phyloP scores from a whole-genome alignment of 1,140 invertebrate genomes.

The Branchinecta lynchi region DNA sequence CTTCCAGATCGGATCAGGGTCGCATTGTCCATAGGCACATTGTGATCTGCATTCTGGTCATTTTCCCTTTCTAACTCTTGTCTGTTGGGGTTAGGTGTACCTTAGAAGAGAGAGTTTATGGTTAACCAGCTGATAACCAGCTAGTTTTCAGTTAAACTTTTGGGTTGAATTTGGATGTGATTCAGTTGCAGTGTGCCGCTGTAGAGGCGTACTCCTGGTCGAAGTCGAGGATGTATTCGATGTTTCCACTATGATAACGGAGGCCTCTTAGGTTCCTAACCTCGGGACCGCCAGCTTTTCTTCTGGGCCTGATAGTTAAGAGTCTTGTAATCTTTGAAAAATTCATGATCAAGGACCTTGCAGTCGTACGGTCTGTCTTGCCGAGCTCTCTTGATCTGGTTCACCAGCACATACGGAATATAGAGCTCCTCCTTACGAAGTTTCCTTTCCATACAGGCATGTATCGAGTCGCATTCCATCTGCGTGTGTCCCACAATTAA shows the following conservation, averaged over 20 bases:
- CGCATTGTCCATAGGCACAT: too few relatives aligned
- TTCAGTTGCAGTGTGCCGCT: too few relatives aligned
- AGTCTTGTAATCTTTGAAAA: conserved; percentile 13
- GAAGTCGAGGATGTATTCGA: conserved; percentile 9
- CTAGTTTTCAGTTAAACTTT: too few relatives aligned
- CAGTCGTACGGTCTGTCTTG: conserved; percentile 7
- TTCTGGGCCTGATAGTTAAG: conserved; percentile 10
- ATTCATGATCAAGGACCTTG: neutral
- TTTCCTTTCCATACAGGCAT: conserved; percentile 10
- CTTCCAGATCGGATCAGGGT: too few relatives aligned
- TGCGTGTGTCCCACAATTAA: conserved; percentile 13
- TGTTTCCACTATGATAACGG: conserved; percentile 1
- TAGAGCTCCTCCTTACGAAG: neutral
- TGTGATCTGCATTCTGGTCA: too few relatives aligned
- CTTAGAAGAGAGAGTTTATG: too few relatives aligned
- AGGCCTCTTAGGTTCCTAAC: conserved; percentile 8
- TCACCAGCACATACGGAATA: neutral
- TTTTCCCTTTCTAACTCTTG: too few relatives aligned
- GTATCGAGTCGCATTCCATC: conserved; percentile 11
- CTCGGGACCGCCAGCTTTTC: neutral
- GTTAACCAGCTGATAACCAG: too few relatives aligned
- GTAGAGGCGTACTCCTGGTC: too few relatives aligned
- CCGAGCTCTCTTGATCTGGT: neutral
- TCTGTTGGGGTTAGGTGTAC: too few relatives aligned
- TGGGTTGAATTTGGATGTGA: too few relatives aligned